Conservation (phyloP, 2,888 invertebrate species). For the Balanococcus diminutus region DNA sequence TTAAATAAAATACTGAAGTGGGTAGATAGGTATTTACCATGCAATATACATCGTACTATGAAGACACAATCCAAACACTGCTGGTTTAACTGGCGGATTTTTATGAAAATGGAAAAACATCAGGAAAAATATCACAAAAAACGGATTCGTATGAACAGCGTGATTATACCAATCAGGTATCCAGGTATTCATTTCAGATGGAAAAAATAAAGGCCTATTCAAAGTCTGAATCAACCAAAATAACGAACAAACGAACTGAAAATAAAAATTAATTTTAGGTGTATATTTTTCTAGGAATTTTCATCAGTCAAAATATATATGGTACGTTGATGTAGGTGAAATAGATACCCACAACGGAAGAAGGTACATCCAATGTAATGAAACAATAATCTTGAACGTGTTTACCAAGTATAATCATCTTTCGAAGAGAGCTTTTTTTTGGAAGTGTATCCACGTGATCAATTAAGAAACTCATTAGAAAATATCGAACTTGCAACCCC, state of each 20-base stretch:
- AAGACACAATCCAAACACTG: conserved; percentile 57
- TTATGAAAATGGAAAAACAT: conserved; percentile 61
- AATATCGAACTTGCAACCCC: conserved; percentile 55
- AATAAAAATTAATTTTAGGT: too few relatives aligned
- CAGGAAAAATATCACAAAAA: conserved; percentile 64
- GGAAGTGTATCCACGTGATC: conserved; percentile 35
- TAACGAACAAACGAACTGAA: conserved; percentile 65
- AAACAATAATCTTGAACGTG: conserved; percentile 51
- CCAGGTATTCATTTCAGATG: conserved; percentile 64
- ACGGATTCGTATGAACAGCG: conserved; percentile 66
- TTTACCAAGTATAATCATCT: background rate
- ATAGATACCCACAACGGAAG: background rate
- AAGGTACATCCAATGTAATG: conserved; percentile 35
- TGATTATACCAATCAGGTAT: conserved; percentile 69
- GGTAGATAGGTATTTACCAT: conserved; percentile 43
- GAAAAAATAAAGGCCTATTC: conserved; percentile 67
- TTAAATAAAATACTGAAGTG: background rate
- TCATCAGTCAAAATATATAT: too few relatives aligned
- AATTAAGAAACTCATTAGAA: conserved; percentile 44
- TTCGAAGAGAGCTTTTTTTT: background rate
- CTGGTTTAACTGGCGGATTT: conserved; percentile 57
- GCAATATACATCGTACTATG: conserved; percentile 56
- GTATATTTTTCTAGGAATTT: too few relatives aligned
- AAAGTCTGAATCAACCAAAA: conserved; percentile 66
- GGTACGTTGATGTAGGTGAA: too few relatives aligned